Evolutionary conservation across 2,797 vertebrate genomes (phyloP).

Genomic region (Knipowitschia caucasica): DNA sequence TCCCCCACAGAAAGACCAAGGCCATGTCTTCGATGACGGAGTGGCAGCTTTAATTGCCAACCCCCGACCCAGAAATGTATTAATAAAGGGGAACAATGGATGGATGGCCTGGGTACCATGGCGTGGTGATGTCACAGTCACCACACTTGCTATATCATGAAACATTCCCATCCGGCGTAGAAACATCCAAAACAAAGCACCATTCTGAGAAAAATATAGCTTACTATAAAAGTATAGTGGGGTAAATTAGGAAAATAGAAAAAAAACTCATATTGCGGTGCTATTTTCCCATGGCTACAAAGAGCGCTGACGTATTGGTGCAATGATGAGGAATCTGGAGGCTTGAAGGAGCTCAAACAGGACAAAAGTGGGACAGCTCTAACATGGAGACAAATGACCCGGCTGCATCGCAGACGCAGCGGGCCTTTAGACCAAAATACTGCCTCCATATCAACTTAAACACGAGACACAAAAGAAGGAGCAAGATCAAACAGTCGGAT

Average conservation of each 20-base stretch:
- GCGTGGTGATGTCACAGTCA: too few species aligned
- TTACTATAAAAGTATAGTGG: too few species aligned
- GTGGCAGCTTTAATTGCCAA: too few species aligned
- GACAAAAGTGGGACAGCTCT: conserved; percentile 37
- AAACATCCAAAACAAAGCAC: too few species aligned
- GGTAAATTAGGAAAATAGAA: not conserved
- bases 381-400: conserved; percentile 59
- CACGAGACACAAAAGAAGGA: conserved; percentile 33
- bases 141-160: too few species aligned
- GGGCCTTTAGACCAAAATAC: conserved; percentile 34
- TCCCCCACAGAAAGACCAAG: too few species aligned
- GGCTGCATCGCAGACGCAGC: conserved; percentile 24
- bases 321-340: conserved; percentile 25
- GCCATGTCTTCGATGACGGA: too few species aligned
- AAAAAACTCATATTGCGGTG: not conserved
- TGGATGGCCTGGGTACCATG: too few species aligned
- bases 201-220: too few species aligned
- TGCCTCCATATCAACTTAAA: conserved; percentile 24
- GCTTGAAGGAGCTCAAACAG: conserved; percentile 36
- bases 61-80: too few species aligned
- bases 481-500: conserved; percentile 50
- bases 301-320: conserved; percentile 18
- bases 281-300: not conserved
- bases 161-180: too few species aligned
- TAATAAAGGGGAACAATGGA: too few species aligned